Conservation (phyloP, 53 echinoderm and acorn worm species). For the Paelopatides confundens region DNA sequence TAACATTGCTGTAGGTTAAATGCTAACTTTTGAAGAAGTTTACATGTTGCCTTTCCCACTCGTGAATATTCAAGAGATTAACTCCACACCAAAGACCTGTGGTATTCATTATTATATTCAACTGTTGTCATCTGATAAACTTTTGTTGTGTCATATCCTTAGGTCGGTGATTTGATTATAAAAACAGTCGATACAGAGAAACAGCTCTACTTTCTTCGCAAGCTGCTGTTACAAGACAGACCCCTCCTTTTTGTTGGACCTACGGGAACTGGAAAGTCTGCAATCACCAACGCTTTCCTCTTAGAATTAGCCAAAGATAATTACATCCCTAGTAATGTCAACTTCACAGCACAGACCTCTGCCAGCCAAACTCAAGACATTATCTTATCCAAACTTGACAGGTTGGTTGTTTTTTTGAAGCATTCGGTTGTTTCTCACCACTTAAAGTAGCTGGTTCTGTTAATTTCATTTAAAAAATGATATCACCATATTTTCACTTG, state of each 20-base stretch:
- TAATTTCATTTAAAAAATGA: no score
- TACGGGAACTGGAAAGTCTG: constrained; percentile 96
- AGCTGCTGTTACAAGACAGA: constrained; percentile 81
- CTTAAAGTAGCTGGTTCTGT: no score
- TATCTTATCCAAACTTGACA: constrained; percentile 87
- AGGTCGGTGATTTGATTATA: constrained; percentile 92
- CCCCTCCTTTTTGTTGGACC: constrained; percentile 95
- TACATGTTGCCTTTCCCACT: no score
- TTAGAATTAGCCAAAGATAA: constrained; percentile 89
- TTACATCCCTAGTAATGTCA: constrained; percentile 95
- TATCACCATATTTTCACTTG: no score
- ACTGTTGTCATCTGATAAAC: background rate
- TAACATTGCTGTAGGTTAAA: no score
- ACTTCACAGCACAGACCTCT: constrained; percentile 98
- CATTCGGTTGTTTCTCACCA: no score
- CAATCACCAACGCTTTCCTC: constrained; percentile 94
- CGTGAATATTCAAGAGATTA: no score
- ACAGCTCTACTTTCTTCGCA: constrained; percentile 90
- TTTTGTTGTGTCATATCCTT: background rate
- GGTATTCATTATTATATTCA: no score
- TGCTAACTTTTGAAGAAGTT: no score
- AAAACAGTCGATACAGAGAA: constrained; percentile 90
- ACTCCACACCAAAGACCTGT: no score
- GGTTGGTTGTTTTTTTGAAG: constrained; percentile 50
- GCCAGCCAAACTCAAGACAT: constrained; percentile 98